Evolutionary conservation across 2,113 vertebrate species (phyloP).

Genomic region (Oceanodroma tethys): DNA sequence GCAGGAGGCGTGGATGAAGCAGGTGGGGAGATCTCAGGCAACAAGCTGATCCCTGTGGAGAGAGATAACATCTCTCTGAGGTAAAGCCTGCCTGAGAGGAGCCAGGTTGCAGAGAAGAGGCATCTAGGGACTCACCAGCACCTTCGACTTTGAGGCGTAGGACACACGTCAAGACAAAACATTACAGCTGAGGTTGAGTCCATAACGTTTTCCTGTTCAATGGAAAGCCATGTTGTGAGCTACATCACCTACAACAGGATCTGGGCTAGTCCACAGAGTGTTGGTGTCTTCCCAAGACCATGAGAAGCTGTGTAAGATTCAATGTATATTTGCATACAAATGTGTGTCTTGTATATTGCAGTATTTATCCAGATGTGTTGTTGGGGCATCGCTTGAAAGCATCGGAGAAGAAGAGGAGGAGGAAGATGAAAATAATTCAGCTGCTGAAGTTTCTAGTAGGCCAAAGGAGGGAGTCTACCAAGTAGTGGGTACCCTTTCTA

Average conservation of each 20-base stretch:
- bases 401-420: slow-evolving; percentile 43
- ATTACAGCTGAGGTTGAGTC: neutral
- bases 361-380: slow-evolving; percentile 76
- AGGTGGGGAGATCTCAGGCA: neutral
- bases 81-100: neutral
- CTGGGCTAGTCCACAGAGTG: too few relatives aligned
- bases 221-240: neutral
- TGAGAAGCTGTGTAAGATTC: neutral
- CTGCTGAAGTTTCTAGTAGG: neutral
- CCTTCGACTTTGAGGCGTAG: neutral
- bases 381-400: slow-evolving; percentile 68
- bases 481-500: slow-evolving; percentile 82
- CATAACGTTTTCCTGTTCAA: neutral
- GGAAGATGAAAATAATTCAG: slow-evolving; percentile 48
- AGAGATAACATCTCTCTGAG: rapidly evolving
- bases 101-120: rapidly evolving
- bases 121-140: neutral
- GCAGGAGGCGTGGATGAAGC: neutral
- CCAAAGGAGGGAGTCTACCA: slow-evolving; percentile 67
- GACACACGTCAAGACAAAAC: neutral
- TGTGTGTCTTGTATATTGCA: slow-evolving; percentile 36
- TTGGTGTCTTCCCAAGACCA: too few relatives aligned
- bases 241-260: rapidly evolving
- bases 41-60: rapidly evolving
- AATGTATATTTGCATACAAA: neutral